Base-by-base conservation (phyloP, 2,113 vertebrate genomes). In the Campylorhamphus procurvoides region DNA sequence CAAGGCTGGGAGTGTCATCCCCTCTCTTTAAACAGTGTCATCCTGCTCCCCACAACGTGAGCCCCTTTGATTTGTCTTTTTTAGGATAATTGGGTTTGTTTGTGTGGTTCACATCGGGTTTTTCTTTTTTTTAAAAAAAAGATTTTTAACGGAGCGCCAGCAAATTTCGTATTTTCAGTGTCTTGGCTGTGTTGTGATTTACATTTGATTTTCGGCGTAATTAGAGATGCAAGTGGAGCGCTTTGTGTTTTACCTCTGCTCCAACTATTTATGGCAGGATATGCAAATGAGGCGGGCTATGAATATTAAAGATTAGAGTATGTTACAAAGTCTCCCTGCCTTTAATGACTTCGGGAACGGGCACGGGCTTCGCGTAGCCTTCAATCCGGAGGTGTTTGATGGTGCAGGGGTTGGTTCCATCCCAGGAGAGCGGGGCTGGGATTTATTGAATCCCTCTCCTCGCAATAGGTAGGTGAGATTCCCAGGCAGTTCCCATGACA, bases 231-330 rank as follows among this genome's bases (percentile, higher is more conserved):
- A 97, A 98, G 95, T 96, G 64, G 94, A 97, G 96, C 96, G 95
- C 97, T 97, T 97, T 97, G 97, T 98, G 97, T 98, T 97, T 97
- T 97, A 98, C 97, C 98, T 98, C 97, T 91, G 93, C 96, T 93
- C 73, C 85, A 59, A 97, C 98, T 98, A 98, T 98, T 98, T 98
- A 98, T 98, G 98, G 98, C 97, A 96, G 19, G 89, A 18, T 93
- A 98, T 98, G 98, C 97, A 98, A 97, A 98, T 98, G 95, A 92
- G 33, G 81, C 78, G 14, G 25, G 95, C 87, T 73, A 94, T 98
- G 98, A 98, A 98, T 98, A 98, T 98, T 98, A 98, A 98, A 75
- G 94, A 95, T 90, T 66, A 95, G 94, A 71, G 95, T 22, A 49
- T 47, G 96, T 91, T 89, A 92, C 89, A 46, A 96, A 94, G 95